Base-by-base conservation (phyloP, 92 coral and sea anemone species). In the Plumapathes pennacea region DNA sequence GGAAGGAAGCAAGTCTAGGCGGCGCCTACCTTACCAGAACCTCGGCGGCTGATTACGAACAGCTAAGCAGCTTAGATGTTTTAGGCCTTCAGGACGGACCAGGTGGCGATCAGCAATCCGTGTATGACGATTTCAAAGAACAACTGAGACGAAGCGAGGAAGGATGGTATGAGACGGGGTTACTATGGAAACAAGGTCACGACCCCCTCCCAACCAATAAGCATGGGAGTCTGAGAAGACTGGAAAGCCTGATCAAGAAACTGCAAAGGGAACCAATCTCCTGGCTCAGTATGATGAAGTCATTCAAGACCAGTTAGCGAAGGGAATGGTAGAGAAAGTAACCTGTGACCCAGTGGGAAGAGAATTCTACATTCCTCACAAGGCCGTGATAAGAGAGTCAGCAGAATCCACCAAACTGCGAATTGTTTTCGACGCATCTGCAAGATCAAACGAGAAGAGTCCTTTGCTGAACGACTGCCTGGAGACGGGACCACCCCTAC, bases 81-180 rank as follows among this genome's bases (percentile, higher is more conserved):
- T 50, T 81, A 61, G 82, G 82, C 15, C 64, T 80, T 9, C 54
- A 57, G 72, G 81, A 80, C 27, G 17, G 74, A 27, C 81, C 76
- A 45, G 60, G 38, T 17, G 36, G 82, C 3, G 77, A 81, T 22
- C 82, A 67, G 45, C 32, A 48, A 38, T 3, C 25, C 12, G 73
- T 73, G 46, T 58, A 76, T 56, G 50, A 47, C 1, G 89, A 70
- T 25, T 83, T 76, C 54, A 60, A 60, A 10, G 84, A 69, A 33
- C 75, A 83, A 22, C 64, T 75, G 11, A 25, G 32, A 25, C 67
- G 57, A 45, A 69, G 54, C 40, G 66, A 48, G n/a, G 67, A 67
- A 44, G 77, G 72, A 5, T 64, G 81, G 81, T 65, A 65, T 4
- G 76, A 75, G 51, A 36, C 62, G 0, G 62, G 75, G 7, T 46